phyloP scores from a whole-genome alignment of 1,140 invertebrate genomes.

The Euglossa dilemma region DNA sequence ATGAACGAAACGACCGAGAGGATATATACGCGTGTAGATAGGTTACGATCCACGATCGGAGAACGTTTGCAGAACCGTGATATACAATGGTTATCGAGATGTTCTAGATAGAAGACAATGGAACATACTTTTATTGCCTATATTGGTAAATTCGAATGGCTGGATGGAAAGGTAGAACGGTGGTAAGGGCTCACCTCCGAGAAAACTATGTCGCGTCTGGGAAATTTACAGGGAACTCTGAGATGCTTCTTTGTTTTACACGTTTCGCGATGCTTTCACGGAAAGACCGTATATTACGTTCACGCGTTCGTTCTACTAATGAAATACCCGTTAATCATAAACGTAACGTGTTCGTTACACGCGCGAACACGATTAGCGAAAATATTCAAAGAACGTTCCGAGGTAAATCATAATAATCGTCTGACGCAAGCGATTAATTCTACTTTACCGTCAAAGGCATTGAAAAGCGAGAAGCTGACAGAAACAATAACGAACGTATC shows the following conservation, averaged over 20 bases:
- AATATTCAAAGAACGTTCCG: neutral
- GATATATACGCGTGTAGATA: conserved; percentile 47
- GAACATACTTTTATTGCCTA: conserved; percentile 34
- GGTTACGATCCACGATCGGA: conserved; percentile 57
- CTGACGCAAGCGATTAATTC: neutral
- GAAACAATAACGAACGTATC: neutral
- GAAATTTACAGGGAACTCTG: neutral
- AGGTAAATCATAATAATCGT: neutral
- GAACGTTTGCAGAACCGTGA: conserved; percentile 43
- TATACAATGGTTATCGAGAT: neutral
- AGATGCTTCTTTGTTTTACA: neutral
- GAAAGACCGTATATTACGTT: conserved; percentile 31
- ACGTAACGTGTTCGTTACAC: neutral
- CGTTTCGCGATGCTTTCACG: neutral
- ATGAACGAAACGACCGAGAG: conserved; percentile 48
- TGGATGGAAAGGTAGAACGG: neutral
- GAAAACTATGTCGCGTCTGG: neutral
- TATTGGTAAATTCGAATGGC: conserved; percentile 24
- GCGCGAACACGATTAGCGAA: neutral
- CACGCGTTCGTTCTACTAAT: neutral
- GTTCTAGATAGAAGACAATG: conserved; percentile 45
- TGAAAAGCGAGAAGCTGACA: neutral
- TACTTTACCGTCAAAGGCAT: neutral
- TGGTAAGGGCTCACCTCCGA: neutral
- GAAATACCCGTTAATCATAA: neutral